phyloP scores from a whole-genome alignment of 2,888 invertebrate genomes.

The Alloscopus bannaensis region DNA sequence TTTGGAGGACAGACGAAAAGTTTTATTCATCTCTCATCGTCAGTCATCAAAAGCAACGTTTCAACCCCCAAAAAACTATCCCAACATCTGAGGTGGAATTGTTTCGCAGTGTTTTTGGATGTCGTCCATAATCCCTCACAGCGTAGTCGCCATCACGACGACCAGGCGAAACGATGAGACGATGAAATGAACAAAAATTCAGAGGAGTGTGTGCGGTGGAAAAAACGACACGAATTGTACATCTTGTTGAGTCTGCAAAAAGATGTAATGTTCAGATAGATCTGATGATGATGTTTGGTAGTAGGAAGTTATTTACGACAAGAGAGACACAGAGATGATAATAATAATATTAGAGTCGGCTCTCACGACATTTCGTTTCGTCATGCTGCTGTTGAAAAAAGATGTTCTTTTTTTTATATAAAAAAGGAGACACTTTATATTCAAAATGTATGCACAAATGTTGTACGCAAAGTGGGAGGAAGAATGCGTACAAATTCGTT shows the following conservation, averaged over 20 bases:
- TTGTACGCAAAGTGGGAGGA: too few relatives aligned
- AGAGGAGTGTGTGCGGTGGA: neutral
- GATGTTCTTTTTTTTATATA: neutral
- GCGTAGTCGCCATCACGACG: neutral
- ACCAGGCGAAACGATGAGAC: neutral
- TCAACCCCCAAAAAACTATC: too few relatives aligned
- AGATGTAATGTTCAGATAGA: too few relatives aligned
- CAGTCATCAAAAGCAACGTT: too few relatives aligned
- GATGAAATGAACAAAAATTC: neutral
- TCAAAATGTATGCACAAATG: too few relatives aligned
- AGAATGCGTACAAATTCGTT: too few relatives aligned
- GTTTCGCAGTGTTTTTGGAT: too few relatives aligned
- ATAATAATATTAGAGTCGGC: neutral
- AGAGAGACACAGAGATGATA: neutral
- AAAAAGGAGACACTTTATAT: neutral
- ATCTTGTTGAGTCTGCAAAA: too few relatives aligned
- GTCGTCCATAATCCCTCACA: slow-evolving; percentile 9
- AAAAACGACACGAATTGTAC: neutral
- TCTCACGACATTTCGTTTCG: slow-evolving; percentile 4
- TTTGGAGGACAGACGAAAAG: too few relatives aligned
- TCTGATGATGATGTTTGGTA: neutral
- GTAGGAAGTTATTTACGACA: slow-evolving; percentile 24
- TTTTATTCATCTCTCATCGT: too few relatives aligned
- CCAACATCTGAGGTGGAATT: too few relatives aligned
- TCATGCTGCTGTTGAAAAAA: neutral